A percentile compares a stretch with the other conserved stretches of the same genome.
phyloP scores from a whole-genome alignment of 2,113 vertebrate species.

The Aythya baeri region DNA sequence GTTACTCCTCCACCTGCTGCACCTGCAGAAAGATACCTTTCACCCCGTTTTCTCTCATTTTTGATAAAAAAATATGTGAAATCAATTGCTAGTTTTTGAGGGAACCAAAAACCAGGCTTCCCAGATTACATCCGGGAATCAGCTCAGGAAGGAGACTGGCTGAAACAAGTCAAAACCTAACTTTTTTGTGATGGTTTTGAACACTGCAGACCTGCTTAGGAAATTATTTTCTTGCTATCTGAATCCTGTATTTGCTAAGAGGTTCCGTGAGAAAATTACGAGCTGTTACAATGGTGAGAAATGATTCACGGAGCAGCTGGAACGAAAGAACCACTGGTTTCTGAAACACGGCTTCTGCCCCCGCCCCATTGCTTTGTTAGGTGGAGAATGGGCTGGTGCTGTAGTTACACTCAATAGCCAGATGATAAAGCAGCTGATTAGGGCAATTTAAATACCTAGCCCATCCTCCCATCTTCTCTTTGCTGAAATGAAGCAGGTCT shows the following conservation, averaged over 20 bases:
- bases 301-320: not conserved
- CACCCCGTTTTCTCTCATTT: not conserved
- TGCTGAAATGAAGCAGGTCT: not conserved
- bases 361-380: not conserved
- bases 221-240: not conserved
- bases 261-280: not conserved
- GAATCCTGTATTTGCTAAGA: not conserved
- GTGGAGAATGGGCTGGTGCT: not conserved
- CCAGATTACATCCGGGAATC: not conserved
- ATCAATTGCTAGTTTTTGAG: not conserved
- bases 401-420: not conserved
- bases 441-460: not conserved
- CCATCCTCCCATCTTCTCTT: not conserved
- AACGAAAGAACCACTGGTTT: not conserved
- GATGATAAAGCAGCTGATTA: not conserved
- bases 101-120: not conserved
- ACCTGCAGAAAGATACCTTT: not conserved
- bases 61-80: not conserved
- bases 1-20: not conserved
- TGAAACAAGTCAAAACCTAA: not conserved
- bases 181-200: not conserved
- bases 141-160: not conserved
- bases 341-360: not conserved
- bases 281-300: not conserved
- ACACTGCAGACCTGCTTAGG: not conserved